phyloP scores from a whole-genome alignment of 2,113 vertebrate genomes.

The Forbesichthys papilliferus region DNA sequence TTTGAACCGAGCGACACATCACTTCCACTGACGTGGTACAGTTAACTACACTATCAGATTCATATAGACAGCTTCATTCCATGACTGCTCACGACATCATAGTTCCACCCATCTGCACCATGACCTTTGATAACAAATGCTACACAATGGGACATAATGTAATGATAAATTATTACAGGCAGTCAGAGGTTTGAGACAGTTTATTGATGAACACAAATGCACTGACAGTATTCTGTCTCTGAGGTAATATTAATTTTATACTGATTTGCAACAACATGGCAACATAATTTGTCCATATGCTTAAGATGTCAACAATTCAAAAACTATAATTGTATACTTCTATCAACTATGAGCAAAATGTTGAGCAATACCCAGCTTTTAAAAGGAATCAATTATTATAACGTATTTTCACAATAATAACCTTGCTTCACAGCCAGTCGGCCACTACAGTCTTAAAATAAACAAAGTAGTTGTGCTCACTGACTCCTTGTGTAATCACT shows the following conservation, averaged over 20 bases:
- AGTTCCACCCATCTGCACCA: constrained; percentile 64
- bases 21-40: constrained; percentile 14
- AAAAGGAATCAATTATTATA: too few species aligned
- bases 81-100: neutral
- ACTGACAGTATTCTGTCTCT: neutral
- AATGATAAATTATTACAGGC: constrained; percentile 16
- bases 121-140: constrained; percentile 68
- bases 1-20: constrained; percentile 64
- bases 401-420: too few species aligned
- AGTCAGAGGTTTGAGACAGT: too few species aligned
- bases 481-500: neutral
- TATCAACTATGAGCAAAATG: too few species aligned
- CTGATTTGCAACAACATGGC: too few species aligned
- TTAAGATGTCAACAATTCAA: too few species aligned
- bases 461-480: neutral
- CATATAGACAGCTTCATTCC: constrained; percentile 1
- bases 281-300: too few species aligned
- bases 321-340: too few species aligned
- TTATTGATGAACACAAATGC: neutral
- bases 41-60: neutral
- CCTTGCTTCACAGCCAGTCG: too few species aligned
- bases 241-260: too few species aligned
- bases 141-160: neutral
- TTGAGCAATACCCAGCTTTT: too few species aligned
- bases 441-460: too few species aligned